Evolutionary conservation across 2,797 vertebrate genomes (phyloP), one percentile per base, ranked within the genome.

Genomic region (Tinamus major): DNA sequence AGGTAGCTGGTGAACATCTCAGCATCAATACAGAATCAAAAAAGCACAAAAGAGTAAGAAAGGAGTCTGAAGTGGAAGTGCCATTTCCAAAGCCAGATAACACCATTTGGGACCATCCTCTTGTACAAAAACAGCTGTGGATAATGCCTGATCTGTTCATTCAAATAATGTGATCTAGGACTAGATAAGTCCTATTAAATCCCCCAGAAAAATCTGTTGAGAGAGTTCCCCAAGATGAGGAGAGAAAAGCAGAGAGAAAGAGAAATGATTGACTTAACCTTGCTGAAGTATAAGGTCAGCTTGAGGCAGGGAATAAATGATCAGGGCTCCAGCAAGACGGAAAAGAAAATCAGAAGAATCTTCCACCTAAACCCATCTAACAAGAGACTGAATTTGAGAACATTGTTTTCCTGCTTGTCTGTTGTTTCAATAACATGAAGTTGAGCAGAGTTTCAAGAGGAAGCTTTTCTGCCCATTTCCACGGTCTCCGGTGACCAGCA

Each of bases 401-500:
- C 49, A 29, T 37, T 2, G 1, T 56, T 92, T 89, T 68, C 33
- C 65, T 51, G 37, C 29, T 68, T 68, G 55, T 29, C 79, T 85
- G 75, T 76, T 63, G 76, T 84, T 85, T 92, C 90, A 59, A 7
- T 53, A 59, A 61, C 16, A 33, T 51, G 79, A 31, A 55, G 48
- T 18, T 31, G 39, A 44, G 37, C 3, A 62, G 58, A 44, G 51
- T 42, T 96, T 74, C 59, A 58, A 48, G n/a, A 87, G 29, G 55
- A 87, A 74, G 49, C 23, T 94, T 93, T 93, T 37, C 55, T 89
- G 62, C 74, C 79, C 23, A 0, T 89, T 95, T 76, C 41, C 2
- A 1, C 4, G 55, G 35, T 87, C 94, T 95, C 93, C 3, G 35
- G 85, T 87, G 96, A 70, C 35, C 8, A 37, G 72, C 92, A 93